Percentiles rank a stretch among this genome's conserved stretches.
Conservation (phyloP, 2,797 vertebrate genomes). For the Geotrypetes seraphini region DNA sequence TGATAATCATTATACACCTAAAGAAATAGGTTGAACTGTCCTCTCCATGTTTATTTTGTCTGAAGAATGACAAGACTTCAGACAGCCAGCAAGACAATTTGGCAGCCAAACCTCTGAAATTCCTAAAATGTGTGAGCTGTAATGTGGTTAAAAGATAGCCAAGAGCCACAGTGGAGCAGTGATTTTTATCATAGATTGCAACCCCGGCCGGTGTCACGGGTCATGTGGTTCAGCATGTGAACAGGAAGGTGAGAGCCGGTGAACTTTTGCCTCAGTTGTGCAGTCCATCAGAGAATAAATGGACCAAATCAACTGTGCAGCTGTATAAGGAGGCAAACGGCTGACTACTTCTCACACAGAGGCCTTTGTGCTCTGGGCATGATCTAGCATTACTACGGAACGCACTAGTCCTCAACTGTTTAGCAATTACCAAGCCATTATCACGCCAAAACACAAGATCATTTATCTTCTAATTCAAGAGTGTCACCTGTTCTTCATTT, state of each 20-base stretch:
- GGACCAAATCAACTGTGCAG: constrained; percentile 71
- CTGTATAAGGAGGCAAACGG: constrained; percentile 45
- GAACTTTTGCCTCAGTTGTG: constrained; percentile 80
- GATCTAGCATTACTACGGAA: constrained; percentile 65
- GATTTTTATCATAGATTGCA: constrained; percentile 41
- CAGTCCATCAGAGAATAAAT: constrained; percentile 82
- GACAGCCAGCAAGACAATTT: too few species aligned
- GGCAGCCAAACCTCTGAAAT: constrained; percentile 2
- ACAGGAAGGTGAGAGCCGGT: constrained; percentile 80
- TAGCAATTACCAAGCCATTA: constrained; percentile 77
- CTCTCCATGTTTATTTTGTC: too few species aligned
- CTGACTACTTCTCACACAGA: constrained; percentile 59
- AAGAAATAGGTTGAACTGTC: too few species aligned
- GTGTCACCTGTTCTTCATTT: constrained; percentile 80
- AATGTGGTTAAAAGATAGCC: constrained; percentile 39
- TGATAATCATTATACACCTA: too few species aligned
- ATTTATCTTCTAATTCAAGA: constrained; percentile 72
- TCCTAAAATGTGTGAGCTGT: constrained; percentile 30
- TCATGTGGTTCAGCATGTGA: constrained; percentile 73
- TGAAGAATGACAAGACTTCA: too few species aligned
- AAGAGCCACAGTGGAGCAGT: constrained; percentile 29
- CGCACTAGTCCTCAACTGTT: constrained; percentile 45
- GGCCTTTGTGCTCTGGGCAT: constrained; percentile 77
- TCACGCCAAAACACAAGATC: constrained; percentile 67
- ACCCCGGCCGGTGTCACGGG: constrained; percentile 56